Evolutionary conservation across 2,113 vertebrate genomes (phyloP).

Genomic region (Eudyptes chrysolophus): DNA sequence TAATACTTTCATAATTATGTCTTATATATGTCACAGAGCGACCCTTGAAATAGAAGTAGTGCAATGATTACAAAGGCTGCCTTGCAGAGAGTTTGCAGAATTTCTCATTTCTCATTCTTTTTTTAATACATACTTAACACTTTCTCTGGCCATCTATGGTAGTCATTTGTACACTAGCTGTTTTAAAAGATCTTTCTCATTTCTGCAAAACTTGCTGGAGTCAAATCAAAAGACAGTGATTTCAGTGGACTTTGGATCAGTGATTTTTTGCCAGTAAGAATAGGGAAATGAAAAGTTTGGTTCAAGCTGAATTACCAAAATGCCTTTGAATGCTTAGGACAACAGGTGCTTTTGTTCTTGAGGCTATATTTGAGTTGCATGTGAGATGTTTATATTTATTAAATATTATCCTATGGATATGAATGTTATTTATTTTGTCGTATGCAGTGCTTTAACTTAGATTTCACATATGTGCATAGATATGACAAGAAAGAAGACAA

Average conservation of each 20-base stretch:
- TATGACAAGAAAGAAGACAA: not conserved
- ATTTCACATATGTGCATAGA: not conserved
- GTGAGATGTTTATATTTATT: not conserved
- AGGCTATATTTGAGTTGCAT: not conserved
- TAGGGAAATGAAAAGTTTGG: not conserved
- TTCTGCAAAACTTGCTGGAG: not conserved
- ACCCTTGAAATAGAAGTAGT: not conserved
- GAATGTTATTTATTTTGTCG: not conserved
- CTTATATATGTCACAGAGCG: not conserved
- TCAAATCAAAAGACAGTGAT: not conserved
- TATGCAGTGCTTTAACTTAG: not conserved
- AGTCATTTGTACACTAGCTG: not conserved
- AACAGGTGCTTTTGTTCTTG: not conserved
- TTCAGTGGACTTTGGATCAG: not conserved
- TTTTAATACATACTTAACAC: not conserved
- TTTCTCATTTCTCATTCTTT: not conserved
- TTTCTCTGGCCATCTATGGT: not conserved
- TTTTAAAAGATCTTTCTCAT: not conserved
- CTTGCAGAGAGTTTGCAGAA: not conserved
- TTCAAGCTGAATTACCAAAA: not conserved
- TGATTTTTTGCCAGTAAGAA: not conserved
- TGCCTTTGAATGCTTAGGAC: not conserved
- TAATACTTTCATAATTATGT: not conserved
- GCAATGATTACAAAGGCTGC: not conserved
- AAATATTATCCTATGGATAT: not conserved